Evolutionary conservation across 2,888 invertebrate species (phyloP), one percentile per base, ranked within the genome.

Genomic region (Ptychoptera contaminata): DNA sequence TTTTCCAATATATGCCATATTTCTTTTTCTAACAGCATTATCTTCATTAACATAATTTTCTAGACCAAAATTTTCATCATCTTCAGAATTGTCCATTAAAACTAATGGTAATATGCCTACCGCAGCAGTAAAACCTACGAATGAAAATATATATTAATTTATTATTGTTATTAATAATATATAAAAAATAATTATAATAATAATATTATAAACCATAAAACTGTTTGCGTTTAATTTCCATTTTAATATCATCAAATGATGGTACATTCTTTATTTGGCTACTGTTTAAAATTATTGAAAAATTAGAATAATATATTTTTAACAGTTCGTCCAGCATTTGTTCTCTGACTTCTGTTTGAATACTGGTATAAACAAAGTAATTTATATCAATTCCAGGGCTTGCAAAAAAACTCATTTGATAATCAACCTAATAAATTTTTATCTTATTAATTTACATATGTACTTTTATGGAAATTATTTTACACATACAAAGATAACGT

Each of bases 401-500:
- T n/a, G 58, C 56, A 39, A 59, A 63, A 43, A 57, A 63, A 32
- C 60, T 56, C 35, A 65, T 52, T 49, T 66, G 67, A 37, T 63
- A 66, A 47, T 66, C 66, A 35, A 66, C 61, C 23, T 23, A 23
- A 23, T 23, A 23, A 23, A 23, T 61, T 58, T 37, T 49, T 42
- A 34, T 9, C 1, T 32, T 44, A 37, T 47, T 39, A 8, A 36
- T 16, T 50, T 40, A n/a, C 11, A 6, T 12, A 5, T 40, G 29
- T 16, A 14, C 8, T 12, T 15, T 14, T 12, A 36, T 35, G 9
- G 7, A 23, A 23, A 23, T 23, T 23, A 23, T 23, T 23, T n/a
- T 37, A 8, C n/a, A 59, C 65, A 58, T 55, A 68, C 67, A 47
- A 68, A 66, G 48, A 58, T 58, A 10, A 65, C 56, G 23, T 69